These are phyloP conservation scores for Oscheius onirici DNA, from an alignment of 2,888 invertebrate genomes.

Conservation along the genomic window DNA sequence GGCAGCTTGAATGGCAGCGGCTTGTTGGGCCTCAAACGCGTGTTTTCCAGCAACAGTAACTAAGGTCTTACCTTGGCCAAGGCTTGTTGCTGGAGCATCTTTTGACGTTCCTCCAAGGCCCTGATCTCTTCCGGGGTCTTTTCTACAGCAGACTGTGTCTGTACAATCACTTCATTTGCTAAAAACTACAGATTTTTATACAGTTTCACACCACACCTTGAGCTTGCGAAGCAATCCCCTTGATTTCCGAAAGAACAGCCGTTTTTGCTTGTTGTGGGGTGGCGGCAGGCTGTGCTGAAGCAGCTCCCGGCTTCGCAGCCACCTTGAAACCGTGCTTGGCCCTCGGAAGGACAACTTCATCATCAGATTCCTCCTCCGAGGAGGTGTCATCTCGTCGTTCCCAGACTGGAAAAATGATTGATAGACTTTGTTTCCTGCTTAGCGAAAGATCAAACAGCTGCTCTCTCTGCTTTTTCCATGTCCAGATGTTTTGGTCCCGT, in stretches of 20 bases:
- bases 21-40: slow-evolving; percentile 41
- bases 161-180: slow-evolving; percentile 46
- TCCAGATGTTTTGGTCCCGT: slow-evolving; percentile 3
- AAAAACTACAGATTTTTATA: slow-evolving; percentile 24
- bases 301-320: slow-evolving; percentile 29
- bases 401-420: slow-evolving; percentile 20
- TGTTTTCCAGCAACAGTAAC: background rate
- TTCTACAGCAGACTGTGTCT: slow-evolving; percentile 28
- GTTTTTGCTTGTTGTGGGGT: slow-evolving; percentile 47
- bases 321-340: slow-evolving; percentile 44
- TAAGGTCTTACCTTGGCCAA: slow-evolving; percentile 36
- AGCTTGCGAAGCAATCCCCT: slow-evolving; percentile 41
- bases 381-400: slow-evolving; percentile 36
- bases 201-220: too few species aligned
- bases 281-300: slow-evolving; percentile 3
- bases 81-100: slow-evolving; percentile 46
- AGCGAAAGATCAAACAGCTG: slow-evolving; percentile 15
- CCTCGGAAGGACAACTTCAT: slow-evolving; percentile 42
- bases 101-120: slow-evolving; percentile 49
- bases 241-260: slow-evolving; percentile 49
- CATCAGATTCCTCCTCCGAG: slow-evolving; percentile 52
- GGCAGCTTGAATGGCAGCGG: slow-evolving; percentile 52
- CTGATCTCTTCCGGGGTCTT: slow-evolving; percentile 48
- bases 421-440: slow-evolving; percentile 1
- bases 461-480: slow-evolving; percentile 1